Evolutionary conservation across 2,113 vertebrate species (phyloP).

Genomic region (Barbus barbus): DNA sequence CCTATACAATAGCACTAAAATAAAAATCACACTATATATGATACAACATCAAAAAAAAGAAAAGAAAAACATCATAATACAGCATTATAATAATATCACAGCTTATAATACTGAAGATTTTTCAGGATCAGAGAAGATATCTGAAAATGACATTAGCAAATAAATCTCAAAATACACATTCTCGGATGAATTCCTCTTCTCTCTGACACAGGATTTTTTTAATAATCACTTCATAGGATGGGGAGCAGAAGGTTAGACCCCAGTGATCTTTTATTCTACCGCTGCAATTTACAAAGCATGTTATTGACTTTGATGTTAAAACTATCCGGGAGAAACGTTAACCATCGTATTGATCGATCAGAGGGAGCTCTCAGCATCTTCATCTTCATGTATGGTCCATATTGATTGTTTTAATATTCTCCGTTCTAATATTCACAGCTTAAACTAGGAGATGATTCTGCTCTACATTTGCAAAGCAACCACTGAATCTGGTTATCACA

Average conservation of each 20-base stretch:
- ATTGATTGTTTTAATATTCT: slow-evolving; percentile 32
- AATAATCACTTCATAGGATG: background rate
- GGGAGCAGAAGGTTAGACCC: background rate
- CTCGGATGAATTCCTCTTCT: background rate
- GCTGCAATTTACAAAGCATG: slow-evolving; percentile 34
- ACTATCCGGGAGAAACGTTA: slow-evolving; percentile 32
- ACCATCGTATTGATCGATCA: slow-evolving; percentile 28
- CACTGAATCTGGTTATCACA: slow-evolving; percentile 17
- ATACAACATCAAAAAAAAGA: background rate
- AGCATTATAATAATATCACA: background rate
- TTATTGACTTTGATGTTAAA: slow-evolving; percentile 38
- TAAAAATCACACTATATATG: background rate
- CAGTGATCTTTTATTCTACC: slow-evolving; percentile 21
- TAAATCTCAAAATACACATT: background rate
- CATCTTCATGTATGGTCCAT: slow-evolving; percentile 19
- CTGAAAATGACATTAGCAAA: background rate
- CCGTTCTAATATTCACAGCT: background rate
- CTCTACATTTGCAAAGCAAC: background rate
- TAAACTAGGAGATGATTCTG: slow-evolving; percentile 20
- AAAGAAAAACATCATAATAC: background rate
- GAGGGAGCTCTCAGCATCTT: slow-evolving; percentile 34
- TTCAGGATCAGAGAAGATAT: background rate
- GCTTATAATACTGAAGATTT: background rate
- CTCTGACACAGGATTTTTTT: background rate
- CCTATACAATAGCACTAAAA: background rate